Base-by-base conservation (phyloP, 2,113 vertebrate species). In the Atlantisia rogersi region DNA sequence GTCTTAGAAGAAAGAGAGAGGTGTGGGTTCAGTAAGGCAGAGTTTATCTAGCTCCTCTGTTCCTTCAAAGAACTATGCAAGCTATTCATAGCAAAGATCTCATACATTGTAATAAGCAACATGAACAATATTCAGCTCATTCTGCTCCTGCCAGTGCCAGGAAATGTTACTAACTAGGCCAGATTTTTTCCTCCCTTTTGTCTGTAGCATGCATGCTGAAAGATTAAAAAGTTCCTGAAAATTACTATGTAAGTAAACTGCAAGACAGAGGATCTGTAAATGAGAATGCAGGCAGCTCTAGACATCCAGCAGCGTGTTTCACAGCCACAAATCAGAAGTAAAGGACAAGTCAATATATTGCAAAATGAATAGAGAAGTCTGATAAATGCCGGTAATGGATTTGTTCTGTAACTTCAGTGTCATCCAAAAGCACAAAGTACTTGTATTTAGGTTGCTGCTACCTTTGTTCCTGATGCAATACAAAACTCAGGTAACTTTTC, bases 331-430 rank as follows among this genome's bases (percentile, higher is more conserved):
- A 88, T 77, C 53, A 74, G 44, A 60, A 79, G 15, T 35, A 53
- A 95, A 91, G 65, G 74, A 58, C 78, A 76, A 92, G 75, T 91
- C 91, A 89, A 82, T 93, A 93, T 69, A 85, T 6, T 76, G 71
- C 71, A 91, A 75, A 95, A 92, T 58, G 25, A 92, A 88, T 22
- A 74, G 59, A 62, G 77, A 87, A 91, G 75, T 56, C 74, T 90
- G 74, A 94, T 82, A 86, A 95, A 91, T 53, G 53, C 65, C 69
- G 62, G 73, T 62, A 84, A 93, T 50, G 37, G 78, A 88, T 90
- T 91, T 90, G 78, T 68, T 95, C 91, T 82, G 21, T 63, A 65
- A 82, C 58, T 76, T 82, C 81, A 68, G 46, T 46, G 64, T 65
- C 68, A 62, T 76, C 59, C 68, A 63, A 68, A 82, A 69, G 59